Percentiles rank a stretch among this genome's conserved stretches.
Evolutionary conservation across 2,113 vertebrate genomes (phyloP).

Genomic region (Pterocles burchelli): DNA sequence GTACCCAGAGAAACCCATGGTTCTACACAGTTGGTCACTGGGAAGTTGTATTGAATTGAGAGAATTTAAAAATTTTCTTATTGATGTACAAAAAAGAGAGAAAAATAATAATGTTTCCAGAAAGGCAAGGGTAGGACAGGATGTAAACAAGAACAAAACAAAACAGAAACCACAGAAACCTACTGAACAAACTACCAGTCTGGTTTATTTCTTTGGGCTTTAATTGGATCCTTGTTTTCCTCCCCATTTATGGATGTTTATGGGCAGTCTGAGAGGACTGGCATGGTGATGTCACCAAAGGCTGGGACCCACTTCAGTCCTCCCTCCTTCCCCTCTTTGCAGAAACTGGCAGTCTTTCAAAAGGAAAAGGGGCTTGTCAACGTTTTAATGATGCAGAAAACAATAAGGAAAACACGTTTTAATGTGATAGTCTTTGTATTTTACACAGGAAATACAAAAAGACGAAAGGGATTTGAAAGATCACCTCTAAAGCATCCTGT

Average conservation of each 20-base stretch:
- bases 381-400: constrained; percentile 29
- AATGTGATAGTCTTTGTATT: background rate
- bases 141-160: constrained; percentile 1
- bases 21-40: accelerated
- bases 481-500: constrained; percentile 10
- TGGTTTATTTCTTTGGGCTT: background rate
- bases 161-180: background rate
- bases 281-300: background rate
- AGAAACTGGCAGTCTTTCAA: background rate
- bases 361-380: background rate
- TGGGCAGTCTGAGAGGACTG: background rate
- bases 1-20: background rate
- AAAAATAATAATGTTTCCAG: background rate
- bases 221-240: background rate
- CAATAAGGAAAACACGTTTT: constrained; percentile 1
- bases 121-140: background rate
- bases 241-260: background rate
- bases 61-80: background rate
- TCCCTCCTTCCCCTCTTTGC: background rate
- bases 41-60: background rate
- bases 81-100: background rate
- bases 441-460: constrained; percentile 5
- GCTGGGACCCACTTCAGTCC: background rate
- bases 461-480: background rate
- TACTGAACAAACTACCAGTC: background rate